Percentiles rank a stretch among this genome's conserved stretches.
Evolutionary conservation across 1,140 invertebrate genomes (phyloP).

Genomic region (Atta colombica): DNA sequence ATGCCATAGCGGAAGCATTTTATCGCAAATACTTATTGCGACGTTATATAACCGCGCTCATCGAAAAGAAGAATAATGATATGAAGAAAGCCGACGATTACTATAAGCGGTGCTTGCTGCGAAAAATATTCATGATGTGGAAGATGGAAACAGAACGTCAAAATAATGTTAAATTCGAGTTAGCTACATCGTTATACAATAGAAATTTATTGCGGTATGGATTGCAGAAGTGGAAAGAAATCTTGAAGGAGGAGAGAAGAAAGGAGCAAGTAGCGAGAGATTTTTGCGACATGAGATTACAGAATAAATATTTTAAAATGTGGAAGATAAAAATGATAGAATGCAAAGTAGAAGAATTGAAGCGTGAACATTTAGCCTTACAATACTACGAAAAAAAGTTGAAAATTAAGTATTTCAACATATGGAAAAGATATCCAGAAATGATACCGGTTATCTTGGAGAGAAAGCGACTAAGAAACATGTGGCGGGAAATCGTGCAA

Average conservation of each 20-base stretch:
- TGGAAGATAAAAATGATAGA: slow-evolving; percentile 72
- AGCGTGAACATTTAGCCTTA: slow-evolving; percentile 72
- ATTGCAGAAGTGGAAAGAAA: slow-evolving; percentile 77
- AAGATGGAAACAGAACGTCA: slow-evolving; percentile 61
- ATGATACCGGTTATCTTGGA: slow-evolving; percentile 79
- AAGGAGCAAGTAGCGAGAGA: slow-evolving; percentile 81
- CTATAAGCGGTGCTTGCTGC: slow-evolving; percentile 67
- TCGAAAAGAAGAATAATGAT: slow-evolving; percentile 73
- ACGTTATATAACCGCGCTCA: slow-evolving; percentile 73
- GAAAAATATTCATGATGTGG: slow-evolving; percentile 76
- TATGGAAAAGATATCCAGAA: slow-evolving; percentile 79
- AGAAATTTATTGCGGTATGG: slow-evolving; percentile 73
- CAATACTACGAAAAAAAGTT: slow-evolving; percentile 71
- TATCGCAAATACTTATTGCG: slow-evolving; percentile 79
- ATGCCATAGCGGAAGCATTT: slow-evolving; percentile 77
- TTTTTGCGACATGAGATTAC: slow-evolving; percentile 80
- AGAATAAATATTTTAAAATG: slow-evolving; percentile 68
- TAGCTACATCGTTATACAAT: slow-evolving; percentile 69
- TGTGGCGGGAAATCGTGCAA: slow-evolving; percentile 81
- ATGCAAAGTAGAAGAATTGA: slow-evolving; percentile 51
- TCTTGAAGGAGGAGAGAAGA: slow-evolving; percentile 59
- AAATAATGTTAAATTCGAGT: slow-evolving; percentile 65
- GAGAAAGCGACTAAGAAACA: slow-evolving; percentile 79
- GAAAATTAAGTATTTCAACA: slow-evolving; percentile 73
- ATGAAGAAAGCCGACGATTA: slow-evolving; percentile 74